Percentiles rank a stretch among this genome's conserved stretches.
phyloP scores from a whole-genome alignment of 2,888 invertebrate genomes.

The Taphrorychus bicolor region DNA sequence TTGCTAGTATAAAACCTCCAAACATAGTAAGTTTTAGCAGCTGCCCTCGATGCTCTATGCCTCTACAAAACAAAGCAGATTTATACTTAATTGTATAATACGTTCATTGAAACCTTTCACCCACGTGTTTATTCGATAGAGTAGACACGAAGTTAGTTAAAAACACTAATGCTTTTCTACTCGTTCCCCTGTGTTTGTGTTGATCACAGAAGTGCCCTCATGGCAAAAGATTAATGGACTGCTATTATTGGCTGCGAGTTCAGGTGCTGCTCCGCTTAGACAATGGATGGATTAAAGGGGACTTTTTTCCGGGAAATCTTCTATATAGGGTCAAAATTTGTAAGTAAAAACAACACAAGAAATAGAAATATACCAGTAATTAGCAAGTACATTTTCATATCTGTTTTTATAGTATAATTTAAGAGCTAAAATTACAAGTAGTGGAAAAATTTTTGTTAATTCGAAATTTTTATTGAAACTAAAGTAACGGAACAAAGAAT shows the following conservation, averaged over 20 bases:
- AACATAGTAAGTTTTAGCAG: not conserved
- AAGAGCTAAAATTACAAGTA: too few species aligned
- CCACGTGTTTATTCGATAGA: slow-evolving; percentile 27
- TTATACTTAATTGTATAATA: too few species aligned
- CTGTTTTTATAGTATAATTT: too few species aligned
- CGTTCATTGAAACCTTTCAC: not conserved
- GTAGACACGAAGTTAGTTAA: slow-evolving; percentile 33
- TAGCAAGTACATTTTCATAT: too few species aligned
- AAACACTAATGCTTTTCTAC: slow-evolving; percentile 34
- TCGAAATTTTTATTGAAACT: too few species aligned
- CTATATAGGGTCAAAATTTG: too few species aligned
- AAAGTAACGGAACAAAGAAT: not conserved
- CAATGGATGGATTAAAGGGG: slow-evolving; percentile 15
- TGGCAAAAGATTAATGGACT: slow-evolving; percentile 38
- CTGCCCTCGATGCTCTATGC: too few species aligned
- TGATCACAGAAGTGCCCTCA: slow-evolving; percentile 38
- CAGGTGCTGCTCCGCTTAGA: slow-evolving; percentile 37
- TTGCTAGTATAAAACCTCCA: too few species aligned
- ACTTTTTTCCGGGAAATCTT: not conserved
- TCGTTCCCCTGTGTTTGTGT: slow-evolving; percentile 30
- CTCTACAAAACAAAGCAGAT: not conserved
- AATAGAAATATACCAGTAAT: too few species aligned
- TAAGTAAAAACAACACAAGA: too few species aligned
- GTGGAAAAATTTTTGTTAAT: too few species aligned
- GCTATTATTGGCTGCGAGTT: slow-evolving; percentile 39